phyloP scores from a whole-genome alignment of 1,140 invertebrate species.

The Drosophila watanabei region DNA sequence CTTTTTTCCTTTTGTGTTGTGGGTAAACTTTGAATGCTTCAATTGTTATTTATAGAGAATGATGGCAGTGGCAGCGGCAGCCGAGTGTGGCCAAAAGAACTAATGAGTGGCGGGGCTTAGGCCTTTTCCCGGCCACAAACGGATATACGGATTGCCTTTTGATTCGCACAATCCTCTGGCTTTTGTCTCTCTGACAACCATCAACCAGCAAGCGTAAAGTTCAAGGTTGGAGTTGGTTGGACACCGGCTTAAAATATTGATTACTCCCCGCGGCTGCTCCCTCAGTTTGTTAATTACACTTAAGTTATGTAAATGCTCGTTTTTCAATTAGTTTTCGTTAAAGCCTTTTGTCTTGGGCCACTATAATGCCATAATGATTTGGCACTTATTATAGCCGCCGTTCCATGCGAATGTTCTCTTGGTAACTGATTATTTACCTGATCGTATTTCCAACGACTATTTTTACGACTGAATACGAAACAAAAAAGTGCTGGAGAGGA shows the following conservation, averaged over 20 bases:
- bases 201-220: conserved; percentile 37
- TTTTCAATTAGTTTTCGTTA: conserved; percentile 77
- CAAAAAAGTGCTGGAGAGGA: not conserved
- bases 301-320: conserved; percentile 77
- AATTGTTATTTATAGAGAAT: conserved; percentile 83
- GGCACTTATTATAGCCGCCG: conserved; percentile 30
- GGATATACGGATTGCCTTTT: conserved; percentile 55
- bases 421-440: conserved; percentile 24
- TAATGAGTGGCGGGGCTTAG: conserved; percentile 64
- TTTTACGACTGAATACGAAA: conserved; percentile 19
- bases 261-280: conserved; percentile 55
- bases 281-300: conserved; percentile 64
- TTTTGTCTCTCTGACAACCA: conserved; percentile 27
- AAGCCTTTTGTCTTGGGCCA: conserved; percentile 45
- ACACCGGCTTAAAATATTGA: conserved; percentile 69
- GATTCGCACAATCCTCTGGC: conserved; percentile 54
- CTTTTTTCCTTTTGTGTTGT: conserved; percentile 25
- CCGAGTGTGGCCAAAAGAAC: conserved; percentile 63
- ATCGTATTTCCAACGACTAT: conserved; percentile 11
- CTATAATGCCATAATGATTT: conserved; percentile 60
- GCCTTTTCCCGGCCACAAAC: conserved; percentile 47
- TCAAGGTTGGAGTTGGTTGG: conserved; percentile 60
- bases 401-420: conserved; percentile 22
- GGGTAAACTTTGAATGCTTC: conserved; percentile 64
- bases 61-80: conserved; percentile 72